Percentiles rank a stretch among this genome's conserved stretches.
Conservation (phyloP, 2,888 invertebrate species). For the Pollenia amentaria region DNA sequence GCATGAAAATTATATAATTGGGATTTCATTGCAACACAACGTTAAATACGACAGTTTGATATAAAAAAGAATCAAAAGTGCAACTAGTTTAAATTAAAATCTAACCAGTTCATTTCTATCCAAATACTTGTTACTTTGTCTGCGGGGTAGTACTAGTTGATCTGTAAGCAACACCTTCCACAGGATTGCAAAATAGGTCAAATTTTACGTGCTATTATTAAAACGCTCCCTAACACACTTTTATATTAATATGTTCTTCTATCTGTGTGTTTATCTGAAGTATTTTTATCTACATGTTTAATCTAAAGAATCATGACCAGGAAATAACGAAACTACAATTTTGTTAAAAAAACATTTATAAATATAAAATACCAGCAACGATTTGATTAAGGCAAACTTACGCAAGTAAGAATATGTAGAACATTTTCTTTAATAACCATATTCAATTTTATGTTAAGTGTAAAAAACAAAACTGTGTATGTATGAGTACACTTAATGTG, state of each 20-base stretch:
- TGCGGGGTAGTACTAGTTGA: constrained; percentile 1
- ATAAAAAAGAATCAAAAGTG: too few species aligned
- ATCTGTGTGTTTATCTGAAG: constrained; percentile 36
- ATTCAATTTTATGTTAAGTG: not conserved
- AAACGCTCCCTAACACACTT: not conserved
- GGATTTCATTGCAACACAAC: too few species aligned
- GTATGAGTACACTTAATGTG: not conserved
- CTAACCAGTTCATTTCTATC: too few species aligned
- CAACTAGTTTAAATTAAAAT: too few species aligned
- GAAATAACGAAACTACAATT: constrained; percentile 42
- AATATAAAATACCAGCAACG: not conserved
- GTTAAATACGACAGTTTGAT: too few species aligned
- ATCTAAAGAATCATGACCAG: constrained; percentile 62
- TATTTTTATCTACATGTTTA: constrained; percentile 51
- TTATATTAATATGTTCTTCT: not conserved
- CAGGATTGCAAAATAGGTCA: constrained; percentile 62
- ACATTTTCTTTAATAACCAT: not conserved
- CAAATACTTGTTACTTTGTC: too few species aligned
- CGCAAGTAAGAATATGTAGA: not conserved
- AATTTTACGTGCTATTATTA: not conserved
- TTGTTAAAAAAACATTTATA: constrained; percentile 15
- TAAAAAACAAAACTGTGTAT: not conserved
- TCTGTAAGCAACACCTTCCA: constrained; percentile 40
- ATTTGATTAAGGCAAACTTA: constrained; percentile 7
- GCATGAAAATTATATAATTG: too few species aligned